Base-by-base conservation (phyloP, 1,140 invertebrate genomes). In the Mesaphorura yosii region DNA sequence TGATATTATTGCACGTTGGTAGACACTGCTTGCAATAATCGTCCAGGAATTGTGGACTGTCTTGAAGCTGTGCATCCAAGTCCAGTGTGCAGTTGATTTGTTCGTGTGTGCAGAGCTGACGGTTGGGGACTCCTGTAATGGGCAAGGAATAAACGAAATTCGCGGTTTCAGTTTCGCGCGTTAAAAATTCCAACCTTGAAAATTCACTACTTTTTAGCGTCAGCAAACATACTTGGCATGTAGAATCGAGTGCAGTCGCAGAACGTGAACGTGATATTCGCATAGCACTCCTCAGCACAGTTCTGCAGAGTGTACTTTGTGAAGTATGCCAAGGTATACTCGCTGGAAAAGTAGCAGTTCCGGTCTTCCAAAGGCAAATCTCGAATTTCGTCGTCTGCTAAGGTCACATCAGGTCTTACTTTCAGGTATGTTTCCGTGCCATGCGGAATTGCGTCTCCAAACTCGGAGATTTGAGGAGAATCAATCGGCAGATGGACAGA, bases 151-250 rank as follows among this genome's bases (percentile, higher is more conserved):
- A 34, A 34, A 34, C n/a, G n/a, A 34, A 10, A 34, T 34, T n/a
- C n/a, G 10, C 10, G 10, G 10, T n/a, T 34, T 34, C n/a, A 34
- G 31, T 10, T n/a, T 10, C n/a, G n/a, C n/a, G 31, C 31, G 10
- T n/a, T n/a, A 10, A 34, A 10, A n/a, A 10, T 10, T 34, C 10
- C 31, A 34, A 34, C 31, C n/a, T 34, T 10, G 10, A 34, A 34
- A 10, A 34, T 34, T 34, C 10, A 10, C 31, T 34, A 34, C n/a
- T 10, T 34, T 34, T 10, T 10, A 34, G 31, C n/a, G n/a, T 10
- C 31, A n/a, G 27, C 20, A 28, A 19, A 41, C 48, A 44, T 55
- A 62, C 60, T 31, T 55, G 60, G 60, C 60, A 62, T 62, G 34
- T 59, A 62, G 27, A 57, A 62, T 25, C 57, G 45, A 2, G 59